Percentiles rank a stretch among this genome's conserved stretches.
These are phyloP conservation scores for Syngnathoides biaculeatus DNA, from an alignment of 2,113 vertebrate species.

Conservation along the genomic window DNA sequence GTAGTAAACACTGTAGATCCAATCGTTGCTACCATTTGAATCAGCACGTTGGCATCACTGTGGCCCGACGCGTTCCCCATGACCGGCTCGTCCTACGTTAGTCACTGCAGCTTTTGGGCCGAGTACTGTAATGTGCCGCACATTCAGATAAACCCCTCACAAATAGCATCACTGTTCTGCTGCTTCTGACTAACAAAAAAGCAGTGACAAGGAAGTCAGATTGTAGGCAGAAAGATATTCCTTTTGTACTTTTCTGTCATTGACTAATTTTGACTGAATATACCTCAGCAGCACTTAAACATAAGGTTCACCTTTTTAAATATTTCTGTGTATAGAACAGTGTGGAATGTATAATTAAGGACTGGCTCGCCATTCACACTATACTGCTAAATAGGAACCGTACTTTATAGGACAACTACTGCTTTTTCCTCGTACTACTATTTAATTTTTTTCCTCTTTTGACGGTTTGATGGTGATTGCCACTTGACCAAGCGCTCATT, in stretches of 20 bases:
- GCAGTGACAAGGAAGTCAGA: constrained; percentile 17
- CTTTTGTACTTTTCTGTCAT: constrained; percentile 77
- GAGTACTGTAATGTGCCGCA: constrained; percentile 30
- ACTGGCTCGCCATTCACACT: constrained; percentile 59
- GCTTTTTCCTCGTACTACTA: constrained; percentile 79
- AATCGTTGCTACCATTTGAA: constrained; percentile 21
- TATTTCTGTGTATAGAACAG: constrained; percentile 79
- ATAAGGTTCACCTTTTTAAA: constrained; percentile 79
- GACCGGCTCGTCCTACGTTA: neutral
- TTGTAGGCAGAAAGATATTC: constrained; percentile 31
- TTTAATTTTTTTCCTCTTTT: constrained; percentile 73
- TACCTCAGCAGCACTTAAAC: constrained; percentile 94
- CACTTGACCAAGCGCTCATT: constrained; percentile 72
- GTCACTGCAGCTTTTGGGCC: constrained; percentile 9
- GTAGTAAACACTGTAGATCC: constrained; percentile 22
- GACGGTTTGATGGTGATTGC: constrained; percentile 64
- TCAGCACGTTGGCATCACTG: constrained; percentile 29
- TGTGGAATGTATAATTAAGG: constrained; percentile 85
- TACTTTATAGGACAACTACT: constrained; percentile 70
- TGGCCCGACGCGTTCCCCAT: constrained; percentile 24
- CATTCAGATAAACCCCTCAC: constrained; percentile 27
- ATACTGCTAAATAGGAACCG: constrained; percentile 56
- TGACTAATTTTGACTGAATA: constrained; percentile 83
- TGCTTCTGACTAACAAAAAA: constrained; percentile 24
- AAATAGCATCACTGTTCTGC: constrained; percentile 29